These are phyloP conservation scores for Gadus chalcogrammus DNA, from an alignment of 2,113 vertebrate species.

Conservation along the genomic window DNA sequence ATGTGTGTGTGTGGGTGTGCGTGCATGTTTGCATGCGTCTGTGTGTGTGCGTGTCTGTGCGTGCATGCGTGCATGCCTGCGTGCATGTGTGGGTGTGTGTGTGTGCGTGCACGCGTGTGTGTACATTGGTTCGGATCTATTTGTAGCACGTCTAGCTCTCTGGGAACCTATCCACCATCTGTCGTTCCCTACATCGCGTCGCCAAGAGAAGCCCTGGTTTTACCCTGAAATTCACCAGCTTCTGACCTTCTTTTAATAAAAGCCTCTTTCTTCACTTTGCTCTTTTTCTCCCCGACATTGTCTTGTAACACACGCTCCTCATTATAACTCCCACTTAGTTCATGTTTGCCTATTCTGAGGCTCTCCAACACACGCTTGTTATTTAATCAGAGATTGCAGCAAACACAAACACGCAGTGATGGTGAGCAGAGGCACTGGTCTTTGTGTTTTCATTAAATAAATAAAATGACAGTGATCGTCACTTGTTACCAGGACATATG, in stretches of 20 bases:
- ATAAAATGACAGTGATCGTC: too few species aligned
- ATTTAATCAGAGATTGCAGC: too few species aligned
- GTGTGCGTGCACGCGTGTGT: slow-evolving; percentile 5
- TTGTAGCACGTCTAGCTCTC: slow-evolving; percentile 66
- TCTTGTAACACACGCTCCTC: slow-evolving; percentile 6
- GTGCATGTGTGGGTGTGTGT: slow-evolving; percentile 12
- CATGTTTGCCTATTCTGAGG: slow-evolving; percentile 21
- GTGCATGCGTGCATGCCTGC: slow-evolving; percentile 11
- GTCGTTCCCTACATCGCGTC: slow-evolving; percentile 47
- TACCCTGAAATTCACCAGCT: slow-evolving; percentile 61
- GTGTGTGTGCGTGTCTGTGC: slow-evolving; percentile 4
- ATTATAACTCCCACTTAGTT: background rate
- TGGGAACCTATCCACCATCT: slow-evolving; percentile 70
- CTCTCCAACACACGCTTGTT: slow-evolving; percentile 35
- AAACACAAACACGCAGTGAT: slow-evolving; percentile 37
- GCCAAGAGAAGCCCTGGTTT: slow-evolving; percentile 50
- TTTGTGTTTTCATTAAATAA: background rate
- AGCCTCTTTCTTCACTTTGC: slow-evolving; percentile 31
- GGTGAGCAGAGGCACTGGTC: slow-evolving; percentile 8
- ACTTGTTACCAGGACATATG: too few species aligned
- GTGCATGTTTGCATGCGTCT: background rate
- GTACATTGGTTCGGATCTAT: slow-evolving; percentile 52
- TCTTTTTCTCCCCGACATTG: slow-evolving; percentile 4
- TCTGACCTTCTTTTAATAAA: slow-evolving; percentile 54
- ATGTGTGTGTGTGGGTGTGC: background rate